phyloP scores from a whole-genome alignment of 2,888 invertebrate species.

The Tetanocera ferruginea region DNA sequence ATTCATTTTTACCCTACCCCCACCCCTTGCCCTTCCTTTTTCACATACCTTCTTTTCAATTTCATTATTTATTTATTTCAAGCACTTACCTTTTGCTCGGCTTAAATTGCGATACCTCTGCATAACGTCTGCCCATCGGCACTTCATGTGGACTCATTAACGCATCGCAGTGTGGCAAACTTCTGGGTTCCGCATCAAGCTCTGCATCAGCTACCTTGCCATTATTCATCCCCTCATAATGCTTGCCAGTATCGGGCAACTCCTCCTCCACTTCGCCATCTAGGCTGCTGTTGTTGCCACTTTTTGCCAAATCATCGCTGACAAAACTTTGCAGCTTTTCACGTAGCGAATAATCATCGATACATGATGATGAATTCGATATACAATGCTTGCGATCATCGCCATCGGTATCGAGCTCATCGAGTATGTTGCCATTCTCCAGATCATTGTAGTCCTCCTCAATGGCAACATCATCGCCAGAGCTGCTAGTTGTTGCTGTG shows the following conservation, averaged over 20 bases:
- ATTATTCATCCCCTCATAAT: slow-evolving; percentile 45
- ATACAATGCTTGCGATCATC: slow-evolving; percentile 53
- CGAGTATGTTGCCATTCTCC: slow-evolving; percentile 65
- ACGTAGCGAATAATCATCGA: slow-evolving; percentile 67
- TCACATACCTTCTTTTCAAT: too few species aligned
- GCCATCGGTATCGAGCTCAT: slow-evolving; percentile 51
- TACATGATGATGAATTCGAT: slow-evolving; percentile 64
- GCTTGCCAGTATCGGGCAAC: slow-evolving; percentile 23
- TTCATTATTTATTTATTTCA: not conserved
- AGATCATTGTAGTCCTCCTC: slow-evolving; percentile 63
- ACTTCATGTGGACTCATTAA: slow-evolving; percentile 69
- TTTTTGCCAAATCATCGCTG: slow-evolving; percentile 54
- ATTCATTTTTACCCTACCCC: too few species aligned
- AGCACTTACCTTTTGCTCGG: slow-evolving; percentile 59
- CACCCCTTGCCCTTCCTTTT: too few species aligned
- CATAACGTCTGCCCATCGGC: slow-evolving; percentile 69
- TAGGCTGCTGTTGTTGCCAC: slow-evolving; percentile 24
- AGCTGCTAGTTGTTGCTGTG: slow-evolving; percentile 50
- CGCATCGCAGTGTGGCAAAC: slow-evolving; percentile 58
- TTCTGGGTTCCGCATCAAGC: slow-evolving; percentile 40
- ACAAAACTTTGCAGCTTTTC: slow-evolving; percentile 68
- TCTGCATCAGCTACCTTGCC: slow-evolving; percentile 39
- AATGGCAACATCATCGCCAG: slow-evolving; percentile 58
- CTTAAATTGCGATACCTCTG: slow-evolving; percentile 69
- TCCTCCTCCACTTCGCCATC: slow-evolving; percentile 37